Evolutionary conservation across 37 sponge, comb jelly and placozoan species (phyloP).

Genomic region (Bolinopsis microptera): DNA sequence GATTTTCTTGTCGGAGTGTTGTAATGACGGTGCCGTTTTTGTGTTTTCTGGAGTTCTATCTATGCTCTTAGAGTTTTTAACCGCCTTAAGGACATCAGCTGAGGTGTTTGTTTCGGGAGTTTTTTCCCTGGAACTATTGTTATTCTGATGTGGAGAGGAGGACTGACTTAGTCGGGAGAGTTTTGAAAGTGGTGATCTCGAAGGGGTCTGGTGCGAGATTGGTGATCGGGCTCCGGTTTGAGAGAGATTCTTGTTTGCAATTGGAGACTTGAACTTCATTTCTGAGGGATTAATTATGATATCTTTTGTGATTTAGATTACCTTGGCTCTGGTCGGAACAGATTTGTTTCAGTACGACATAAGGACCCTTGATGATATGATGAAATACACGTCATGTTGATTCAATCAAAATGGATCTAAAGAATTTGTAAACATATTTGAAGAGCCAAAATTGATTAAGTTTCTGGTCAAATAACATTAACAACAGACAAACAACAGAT

Average conservation of each 20-base stretch:
- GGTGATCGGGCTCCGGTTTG: background rate
- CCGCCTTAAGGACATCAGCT: no score
- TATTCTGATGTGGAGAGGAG: background rate
- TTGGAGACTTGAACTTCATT: constrained; percentile 34
- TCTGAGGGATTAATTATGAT: constrained; percentile 48
- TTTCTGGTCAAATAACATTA: background rate
- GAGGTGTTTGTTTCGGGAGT: background rate
- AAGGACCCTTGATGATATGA: no score
- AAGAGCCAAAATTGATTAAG: background rate
- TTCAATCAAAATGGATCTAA: background rate
- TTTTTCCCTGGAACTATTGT: background rate
- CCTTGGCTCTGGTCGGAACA: background rate
- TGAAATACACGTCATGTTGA: no score
- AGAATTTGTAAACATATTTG: background rate
- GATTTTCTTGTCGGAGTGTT: background rate
- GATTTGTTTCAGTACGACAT: background rate
- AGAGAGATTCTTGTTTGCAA: background rate
- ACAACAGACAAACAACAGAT: background rate
- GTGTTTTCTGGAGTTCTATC: background rate
- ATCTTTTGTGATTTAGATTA: background rate
- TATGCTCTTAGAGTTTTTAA: background rate
- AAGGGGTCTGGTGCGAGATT: background rate
- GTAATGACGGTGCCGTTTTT: background rate
- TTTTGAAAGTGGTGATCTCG: background rate
- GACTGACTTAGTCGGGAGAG: background rate